These are phyloP conservation scores for Brachymystax lenok DNA, from an alignment of 2,797 vertebrate genomes.

Conservation along the genomic window DNA sequence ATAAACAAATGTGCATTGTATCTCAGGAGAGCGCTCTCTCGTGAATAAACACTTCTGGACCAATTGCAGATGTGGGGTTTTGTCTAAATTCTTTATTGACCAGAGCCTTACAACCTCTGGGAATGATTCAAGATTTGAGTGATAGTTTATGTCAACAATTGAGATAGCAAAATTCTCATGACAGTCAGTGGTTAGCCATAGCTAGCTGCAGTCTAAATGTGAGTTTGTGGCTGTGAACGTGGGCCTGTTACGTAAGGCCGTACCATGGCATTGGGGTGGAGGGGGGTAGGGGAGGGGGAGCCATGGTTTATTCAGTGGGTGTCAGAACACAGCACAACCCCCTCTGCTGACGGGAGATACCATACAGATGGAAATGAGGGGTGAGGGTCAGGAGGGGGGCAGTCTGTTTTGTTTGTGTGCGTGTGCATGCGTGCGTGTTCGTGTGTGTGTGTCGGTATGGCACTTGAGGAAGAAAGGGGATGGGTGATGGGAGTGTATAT, in stretches of 20 bases:
- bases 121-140: too few relatives aligned
- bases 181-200: not conserved
- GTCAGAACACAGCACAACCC: conserved; percentile 47
- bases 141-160: too few relatives aligned
- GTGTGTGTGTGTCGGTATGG: not conserved
- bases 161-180: too few relatives aligned
- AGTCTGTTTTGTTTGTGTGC: conserved; percentile 43
- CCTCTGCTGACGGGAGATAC: conserved; percentile 55
- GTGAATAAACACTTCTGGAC: too few relatives aligned
- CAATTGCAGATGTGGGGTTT: too few relatives aligned
- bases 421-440: conserved; percentile 3
- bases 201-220: not conserved
- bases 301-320: conserved; percentile 61
- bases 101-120: too few relatives aligned
- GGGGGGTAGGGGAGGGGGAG: conserved; percentile 26
- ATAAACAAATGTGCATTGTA: too few relatives aligned
- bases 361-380: conserved; percentile 72
- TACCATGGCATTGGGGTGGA: conserved; percentile 46
- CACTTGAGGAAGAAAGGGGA: not conserved
- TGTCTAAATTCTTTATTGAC: too few relatives aligned
- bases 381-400: conserved; percentile 48
- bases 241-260: conserved; percentile 65
- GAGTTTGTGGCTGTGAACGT: conserved; percentile 49
- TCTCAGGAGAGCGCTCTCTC: too few relatives aligned
- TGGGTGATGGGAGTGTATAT: conserved; percentile 34